Evolutionary conservation across 2,113 vertebrate species (phyloP), one percentile per base, ranked within the genome.

Genomic region (Brachionichthys hirsutus): DNA sequence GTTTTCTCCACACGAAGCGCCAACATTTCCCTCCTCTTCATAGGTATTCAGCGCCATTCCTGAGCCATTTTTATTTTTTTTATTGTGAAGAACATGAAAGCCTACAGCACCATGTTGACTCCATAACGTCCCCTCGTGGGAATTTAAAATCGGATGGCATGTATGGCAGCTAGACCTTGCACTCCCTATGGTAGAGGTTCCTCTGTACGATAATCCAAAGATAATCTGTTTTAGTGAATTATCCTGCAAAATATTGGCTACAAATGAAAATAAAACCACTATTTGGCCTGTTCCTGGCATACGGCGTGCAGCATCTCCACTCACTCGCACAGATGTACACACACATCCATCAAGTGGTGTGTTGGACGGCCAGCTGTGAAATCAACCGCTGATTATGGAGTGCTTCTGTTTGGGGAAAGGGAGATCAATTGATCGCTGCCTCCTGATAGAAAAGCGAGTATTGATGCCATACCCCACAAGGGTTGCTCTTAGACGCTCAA

Each of bases 371-470:
- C 74, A 82, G 58, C 71, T 44, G 62, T 66, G 84, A 87, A 87
- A 85, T 76, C 71, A 82, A 85, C 84, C 72, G 61, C 86, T 75
- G 85, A 83, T 81, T 86, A 84, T 72, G 73, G 86, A 89, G 83
- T 77, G 77, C 78, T 87, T 89, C 86, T 79, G 79, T 78, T 73
- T 54, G 22, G 75, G 63, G 64, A 81, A 75, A 66, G 70, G 65
- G 76, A 78, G 64, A 66, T 51, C 47, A 65, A 86, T 88, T 54
- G 88, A 89, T 88, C 45, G 85, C 74, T 84, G 85, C 86, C 83
- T 88, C 63, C 80, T 54, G 67, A 82, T 81, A 85, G 86, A 77
- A 87, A 84, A 81, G 75, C 61, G 60, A 66, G 70, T 84, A 85
- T 86, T 86, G 83, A 88, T 79, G 78, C 61, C 51, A 57, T 50